Base-by-base conservation (phyloP, 2,113 vertebrate species). In the Puma concolor region DNA sequence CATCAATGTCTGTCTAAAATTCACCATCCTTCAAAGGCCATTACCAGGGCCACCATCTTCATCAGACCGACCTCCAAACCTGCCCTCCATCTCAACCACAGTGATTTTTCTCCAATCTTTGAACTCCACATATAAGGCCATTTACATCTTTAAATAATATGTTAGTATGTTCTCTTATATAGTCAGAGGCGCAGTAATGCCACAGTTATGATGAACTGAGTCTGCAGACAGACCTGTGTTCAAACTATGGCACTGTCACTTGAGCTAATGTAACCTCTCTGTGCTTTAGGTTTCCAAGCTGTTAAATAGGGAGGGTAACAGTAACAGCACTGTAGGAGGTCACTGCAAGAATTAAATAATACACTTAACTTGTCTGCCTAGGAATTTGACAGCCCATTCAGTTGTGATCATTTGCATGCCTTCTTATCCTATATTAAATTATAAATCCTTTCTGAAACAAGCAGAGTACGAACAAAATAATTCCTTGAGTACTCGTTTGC, bases 391-490 rank as follows among this genome's bases (percentile, higher is more conserved):
- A 81, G 54, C 41, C 21, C 48, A 33, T 36, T 94, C 31, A 93
- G 15, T 79, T 83, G 38, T 27, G 81, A 66, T 72, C 82, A 74
- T 36, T n/a, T 81, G 17, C 1, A 71, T 7, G 52, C 60, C 67
- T 91, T 82, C 92, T 88, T 48, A 84, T 77, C 7, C 25, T 23
- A 17, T 9, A 67, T 64, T 82, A 90, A 74, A 52, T 64, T 90
- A 10, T 64, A 92, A 92, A 87, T 71, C 23, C 71, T 94, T 80
- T 81, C 76, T 60, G n/a, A 91, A 96, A 87, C 63, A 93, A 81
- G 57, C 0, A 52, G 63, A 23, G 11, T 63, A 44, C 66, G 36
- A 69, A 81, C 57, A 44, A 86, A 91, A 84, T 63, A 77, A 67
- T 57, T 76, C 33, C 48, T 44, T 88, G 14, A 90, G 23, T 33